Evolutionary conservation across 2,888 invertebrate genomes (phyloP).

Genomic region (Cryptus armator): DNA sequence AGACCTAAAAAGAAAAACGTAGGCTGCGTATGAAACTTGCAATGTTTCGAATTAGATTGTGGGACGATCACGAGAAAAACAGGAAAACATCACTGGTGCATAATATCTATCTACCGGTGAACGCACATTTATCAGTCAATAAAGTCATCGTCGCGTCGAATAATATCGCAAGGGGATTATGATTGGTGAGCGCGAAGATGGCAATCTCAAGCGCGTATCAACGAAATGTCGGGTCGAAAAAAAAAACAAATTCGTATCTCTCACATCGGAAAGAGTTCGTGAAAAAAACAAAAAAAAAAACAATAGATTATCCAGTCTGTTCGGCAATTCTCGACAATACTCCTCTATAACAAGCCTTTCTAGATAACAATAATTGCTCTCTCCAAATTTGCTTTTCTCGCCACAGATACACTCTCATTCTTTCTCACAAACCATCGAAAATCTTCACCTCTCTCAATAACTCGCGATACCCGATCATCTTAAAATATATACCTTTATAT

Average conservation of each 20-base stretch:
- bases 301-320: constrained; percentile 8
- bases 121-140: constrained; percentile 50
- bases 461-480: constrained; percentile 54
- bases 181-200: constrained; percentile 27
- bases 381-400: constrained; percentile 17
- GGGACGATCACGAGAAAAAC: constrained; percentile 55
- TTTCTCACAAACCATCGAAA: constrained; percentile 36
- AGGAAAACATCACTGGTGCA: constrained; percentile 57
- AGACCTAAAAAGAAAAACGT: constrained; percentile 79
- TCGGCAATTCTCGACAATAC: constrained; percentile 4
- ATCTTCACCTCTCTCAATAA: constrained; percentile 1
- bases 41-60: constrained; percentile 14
- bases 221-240: background rate
- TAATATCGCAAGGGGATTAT: constrained; percentile 31
- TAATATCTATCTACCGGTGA: constrained; percentile 40
- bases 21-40: constrained; percentile 56
- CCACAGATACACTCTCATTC: constrained; percentile 56
- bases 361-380: constrained; percentile 33
- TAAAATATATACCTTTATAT: constrained; percentile 58
- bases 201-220: constrained; percentile 6
- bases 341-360: constrained; percentile 41
- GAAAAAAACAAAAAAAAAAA: constrained; percentile 8
- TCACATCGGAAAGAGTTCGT: background rate
- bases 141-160: constrained; percentile 15
- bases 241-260: background rate